These are phyloP conservation scores for Agrotis segetum DNA, from an alignment of 2,888 invertebrate species.

Conservation along the genomic window DNA sequence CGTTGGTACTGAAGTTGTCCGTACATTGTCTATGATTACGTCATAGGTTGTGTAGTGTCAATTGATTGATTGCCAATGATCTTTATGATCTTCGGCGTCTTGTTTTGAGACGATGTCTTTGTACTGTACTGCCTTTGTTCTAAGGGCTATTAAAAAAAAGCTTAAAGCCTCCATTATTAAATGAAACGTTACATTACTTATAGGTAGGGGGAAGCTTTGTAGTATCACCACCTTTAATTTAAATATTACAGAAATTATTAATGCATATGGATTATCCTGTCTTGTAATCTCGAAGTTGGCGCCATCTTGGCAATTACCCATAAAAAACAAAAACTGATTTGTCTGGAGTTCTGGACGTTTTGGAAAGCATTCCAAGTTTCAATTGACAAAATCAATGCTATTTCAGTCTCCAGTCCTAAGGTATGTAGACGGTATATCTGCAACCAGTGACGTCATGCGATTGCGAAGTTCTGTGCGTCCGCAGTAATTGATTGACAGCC, in stretches of 20 bases:
- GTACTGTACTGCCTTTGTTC: slow-evolving; percentile 1
- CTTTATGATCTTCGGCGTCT: slow-evolving; percentile 15
- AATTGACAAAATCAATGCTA: slow-evolving; percentile 29
- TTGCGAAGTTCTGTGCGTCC: slow-evolving; percentile 25
- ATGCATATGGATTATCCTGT: no score
- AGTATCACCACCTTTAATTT: no score
- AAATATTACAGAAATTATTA: no score
- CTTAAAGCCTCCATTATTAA: no score
- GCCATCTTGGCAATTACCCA: no score
- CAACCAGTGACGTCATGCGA: slow-evolving; percentile 47
- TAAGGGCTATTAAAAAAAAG: no score
- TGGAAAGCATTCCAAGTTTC: slow-evolving; percentile 19
- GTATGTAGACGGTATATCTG: slow-evolving; percentile 31
- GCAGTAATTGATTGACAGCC: slow-evolving; percentile 48
- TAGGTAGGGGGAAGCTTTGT: no score
- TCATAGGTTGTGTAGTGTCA: slow-evolving; percentile 29
- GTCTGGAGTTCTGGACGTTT: slow-evolving; percentile 2
- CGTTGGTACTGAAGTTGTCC: background rate
- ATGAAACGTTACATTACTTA: no score
- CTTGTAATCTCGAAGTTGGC: no score
- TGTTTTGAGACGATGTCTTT: slow-evolving; percentile 5
- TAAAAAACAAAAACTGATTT: background rate
- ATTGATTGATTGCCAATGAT: slow-evolving; percentile 46
- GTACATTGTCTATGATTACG: slow-evolving; percentile 6
- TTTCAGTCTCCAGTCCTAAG: slow-evolving; percentile 26